Percentiles rank a stretch among this genome's conserved stretches.
Conservation (phyloP, 2,888 invertebrate genomes). For the Trilocha varians region DNA sequence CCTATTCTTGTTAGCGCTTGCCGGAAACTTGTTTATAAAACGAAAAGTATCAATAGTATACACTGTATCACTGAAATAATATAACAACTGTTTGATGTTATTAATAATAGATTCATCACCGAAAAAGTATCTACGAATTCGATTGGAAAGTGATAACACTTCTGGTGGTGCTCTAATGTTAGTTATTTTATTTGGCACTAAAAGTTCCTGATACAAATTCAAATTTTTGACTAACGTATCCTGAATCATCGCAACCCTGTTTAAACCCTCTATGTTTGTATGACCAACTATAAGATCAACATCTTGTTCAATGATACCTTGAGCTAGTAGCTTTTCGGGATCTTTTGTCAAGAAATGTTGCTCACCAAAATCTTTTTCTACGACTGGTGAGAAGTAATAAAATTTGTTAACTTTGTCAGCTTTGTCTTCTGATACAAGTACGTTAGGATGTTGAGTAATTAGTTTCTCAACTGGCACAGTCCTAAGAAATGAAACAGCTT, state of each 20-base stretch:
- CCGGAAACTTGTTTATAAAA: slow-evolving; percentile 9
- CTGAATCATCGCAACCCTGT: slow-evolving; percentile 9
- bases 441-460: slow-evolving; percentile 18
- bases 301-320: slow-evolving; percentile 48
- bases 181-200: slow-evolving; percentile 30
- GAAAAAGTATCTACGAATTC: slow-evolving; percentile 31
- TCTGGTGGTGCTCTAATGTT: slow-evolving; percentile 15
- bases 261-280: slow-evolving; percentile 76
- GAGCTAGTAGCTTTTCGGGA: slow-evolving; percentile 25
- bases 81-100: slow-evolving; percentile 23
- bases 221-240: slow-evolving; percentile 15
- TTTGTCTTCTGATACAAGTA: slow-evolving; percentile 27
- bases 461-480: slow-evolving; percentile 26
- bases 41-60: slow-evolving; percentile 21
- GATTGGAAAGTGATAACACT: slow-evolving; percentile 24
- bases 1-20: slow-evolving; percentile 7
- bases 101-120: slow-evolving; percentile 20
- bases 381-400: slow-evolving; percentile 31
- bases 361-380: slow-evolving; percentile 37
- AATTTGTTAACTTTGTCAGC: slow-evolving; percentile 23
- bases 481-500: slow-evolving; percentile 34
- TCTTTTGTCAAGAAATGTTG: slow-evolving; percentile 31
- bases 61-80: slow-evolving; percentile 17
- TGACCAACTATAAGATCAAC: slow-evolving; percentile 80
- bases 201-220: slow-evolving; percentile 26